Percentiles rank a stretch among this genome's conserved stretches.
Conservation (phyloP, 2,113 vertebrate genomes). For the Dipodomys ordii region DNA sequence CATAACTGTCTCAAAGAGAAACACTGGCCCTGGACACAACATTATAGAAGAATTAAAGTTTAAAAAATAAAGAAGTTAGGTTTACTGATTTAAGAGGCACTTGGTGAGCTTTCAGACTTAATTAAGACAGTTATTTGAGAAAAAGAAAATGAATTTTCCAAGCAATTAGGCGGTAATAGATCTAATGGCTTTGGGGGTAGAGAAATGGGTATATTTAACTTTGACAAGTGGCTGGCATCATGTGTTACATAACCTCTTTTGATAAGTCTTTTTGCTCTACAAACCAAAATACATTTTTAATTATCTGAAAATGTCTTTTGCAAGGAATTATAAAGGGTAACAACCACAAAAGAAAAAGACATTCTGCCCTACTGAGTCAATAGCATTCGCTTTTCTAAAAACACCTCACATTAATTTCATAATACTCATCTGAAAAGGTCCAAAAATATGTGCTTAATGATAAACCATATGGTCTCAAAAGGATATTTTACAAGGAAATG, state of each 20-base stretch:
- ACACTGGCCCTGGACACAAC: slow-evolving; percentile 27
- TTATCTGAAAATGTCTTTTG: slow-evolving; percentile 72
- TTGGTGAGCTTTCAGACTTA: slow-evolving; percentile 76
- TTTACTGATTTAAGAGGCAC: slow-evolving; percentile 70
- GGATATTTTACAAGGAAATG: slow-evolving; percentile 79
- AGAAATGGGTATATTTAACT: slow-evolving; percentile 71
- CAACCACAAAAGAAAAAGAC: slow-evolving; percentile 45
- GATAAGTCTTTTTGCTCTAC: slow-evolving; percentile 71
- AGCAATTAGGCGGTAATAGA: slow-evolving; percentile 78
- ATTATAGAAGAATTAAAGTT: slow-evolving; percentile 50
- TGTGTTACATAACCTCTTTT: slow-evolving; percentile 62
- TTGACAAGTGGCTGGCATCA: slow-evolving; percentile 69
- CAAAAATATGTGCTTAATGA: slow-evolving; percentile 72
- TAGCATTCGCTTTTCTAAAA: slow-evolving; percentile 62
- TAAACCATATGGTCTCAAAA: slow-evolving; percentile 73
- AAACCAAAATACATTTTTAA: slow-evolving; percentile 71
- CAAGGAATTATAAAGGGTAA: slow-evolving; percentile 72
- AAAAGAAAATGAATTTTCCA: slow-evolving; percentile 77
- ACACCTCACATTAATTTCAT: slow-evolving; percentile 65
- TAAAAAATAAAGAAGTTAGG: slow-evolving; percentile 15
- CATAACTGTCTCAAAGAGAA: slow-evolving; percentile 45
- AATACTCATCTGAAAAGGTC: slow-evolving; percentile 65
- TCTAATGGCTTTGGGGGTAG: slow-evolving; percentile 48
- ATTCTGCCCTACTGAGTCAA: slow-evolving; percentile 58
- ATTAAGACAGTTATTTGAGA: slow-evolving; percentile 70